Conservation (phyloP, 2,888 invertebrate species). For the Ernsta delagoae region DNA sequence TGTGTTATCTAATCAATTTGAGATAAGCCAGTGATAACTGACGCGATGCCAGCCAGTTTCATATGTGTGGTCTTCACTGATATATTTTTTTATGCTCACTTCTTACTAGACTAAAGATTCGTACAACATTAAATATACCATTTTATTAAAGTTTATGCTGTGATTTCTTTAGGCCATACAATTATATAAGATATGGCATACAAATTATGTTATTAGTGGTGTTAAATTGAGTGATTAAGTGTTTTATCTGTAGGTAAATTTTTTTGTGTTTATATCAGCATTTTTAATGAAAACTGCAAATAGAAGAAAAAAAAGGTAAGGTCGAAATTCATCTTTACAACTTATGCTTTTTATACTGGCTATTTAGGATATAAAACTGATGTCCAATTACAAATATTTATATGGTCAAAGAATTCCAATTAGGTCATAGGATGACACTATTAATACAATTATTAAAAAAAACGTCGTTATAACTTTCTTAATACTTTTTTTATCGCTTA, state of each 20-base stretch:
- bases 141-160: background rate
- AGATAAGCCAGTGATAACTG: constrained; percentile 66
- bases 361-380: no score
- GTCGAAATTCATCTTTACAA: background rate
- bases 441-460: no score
- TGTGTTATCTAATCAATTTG: constrained; percentile 69
- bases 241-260: background rate
- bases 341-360: no score
- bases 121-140: background rate
- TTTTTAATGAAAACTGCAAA: constrained; percentile 28
- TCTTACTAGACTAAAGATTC: constrained; percentile 32
- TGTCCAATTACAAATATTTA: no score
- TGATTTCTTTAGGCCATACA: background rate
- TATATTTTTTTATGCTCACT: constrained; percentile 42
- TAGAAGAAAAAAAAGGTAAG: constrained; percentile 17
- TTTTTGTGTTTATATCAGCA: background rate
- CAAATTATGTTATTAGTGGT: constrained; percentile 6
- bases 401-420: no score
- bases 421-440: no score
- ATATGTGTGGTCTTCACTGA: constrained; percentile 56
- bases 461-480: no score
- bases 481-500: no score
- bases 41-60: constrained; percentile 60
- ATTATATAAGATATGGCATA: background rate
- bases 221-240: background rate